phyloP scores from a whole-genome alignment of 1,140 invertebrate species.

The Drosophila ambigua region DNA sequence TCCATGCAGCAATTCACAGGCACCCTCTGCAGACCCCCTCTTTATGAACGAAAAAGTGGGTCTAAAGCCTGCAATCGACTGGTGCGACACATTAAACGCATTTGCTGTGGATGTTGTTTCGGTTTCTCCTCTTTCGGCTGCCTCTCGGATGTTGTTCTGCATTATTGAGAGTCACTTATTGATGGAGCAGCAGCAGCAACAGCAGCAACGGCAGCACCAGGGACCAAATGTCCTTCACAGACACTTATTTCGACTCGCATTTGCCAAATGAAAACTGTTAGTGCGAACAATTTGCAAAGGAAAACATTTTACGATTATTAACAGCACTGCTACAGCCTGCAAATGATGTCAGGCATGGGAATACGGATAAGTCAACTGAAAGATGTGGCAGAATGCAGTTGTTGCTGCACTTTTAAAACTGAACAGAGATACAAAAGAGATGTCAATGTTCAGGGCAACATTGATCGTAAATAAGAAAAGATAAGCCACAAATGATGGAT shows the following conservation, averaged over 20 bases:
- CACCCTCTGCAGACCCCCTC: constrained; percentile 1
- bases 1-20: constrained; percentile 57
- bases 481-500: too few relatives aligned
- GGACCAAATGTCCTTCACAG: constrained; percentile 16
- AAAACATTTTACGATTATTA: constrained; percentile 22
- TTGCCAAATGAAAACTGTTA: constrained; percentile 8
- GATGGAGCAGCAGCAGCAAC: constrained; percentile 31
- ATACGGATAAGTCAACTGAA: too few relatives aligned
- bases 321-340: constrained; percentile 9
- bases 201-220: background rate
- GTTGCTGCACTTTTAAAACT: too few relatives aligned
- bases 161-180: constrained; percentile 65
- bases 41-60: constrained; percentile 48
- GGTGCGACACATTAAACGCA: constrained; percentile 44
- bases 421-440: too few relatives aligned
- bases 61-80: constrained; percentile 17
- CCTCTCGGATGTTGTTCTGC: constrained; percentile 24
- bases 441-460: too few relatives aligned
- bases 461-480: too few relatives aligned
- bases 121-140: background rate
- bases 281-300: constrained; percentile 19
- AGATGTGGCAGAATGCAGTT: too few relatives aligned
- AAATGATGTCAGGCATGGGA: background rate
- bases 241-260: constrained; percentile 10
- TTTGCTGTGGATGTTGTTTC: constrained; percentile 25